Percentiles rank a stretch among this genome's conserved stretches.
These are phyloP conservation scores for Bombus balteatus DNA, from an alignment of 1,140 invertebrate species.

Conservation along the genomic window DNA sequence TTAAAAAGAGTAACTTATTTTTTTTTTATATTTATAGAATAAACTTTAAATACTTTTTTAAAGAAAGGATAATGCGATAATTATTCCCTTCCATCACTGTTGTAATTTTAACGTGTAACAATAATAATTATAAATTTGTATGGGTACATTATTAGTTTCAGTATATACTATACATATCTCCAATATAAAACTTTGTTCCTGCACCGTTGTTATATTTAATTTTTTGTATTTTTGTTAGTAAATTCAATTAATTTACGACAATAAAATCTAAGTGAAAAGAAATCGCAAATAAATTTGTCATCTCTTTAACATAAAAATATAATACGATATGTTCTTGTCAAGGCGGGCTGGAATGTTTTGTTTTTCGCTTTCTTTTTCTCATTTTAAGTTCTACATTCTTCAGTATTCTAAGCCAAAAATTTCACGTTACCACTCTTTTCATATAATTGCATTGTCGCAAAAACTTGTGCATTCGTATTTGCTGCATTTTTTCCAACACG, in stretches of 20 bases:
- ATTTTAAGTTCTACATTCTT: not conserved
- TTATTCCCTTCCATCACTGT: not conserved
- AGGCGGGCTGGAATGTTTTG: not conserved
- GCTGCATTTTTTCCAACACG: slow-evolving; percentile 81
- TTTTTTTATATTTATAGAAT: slow-evolving; percentile 27
- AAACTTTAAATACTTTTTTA: slow-evolving; percentile 44
- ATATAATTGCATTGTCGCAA: slow-evolving; percentile 77
- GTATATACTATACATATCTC: not conserved
- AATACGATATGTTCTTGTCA: slow-evolving; percentile 4
- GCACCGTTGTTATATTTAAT: slow-evolving; percentile 19
- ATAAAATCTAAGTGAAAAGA: slow-evolving; percentile 16
- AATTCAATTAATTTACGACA: not conserved
- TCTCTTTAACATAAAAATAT: slow-evolving; percentile 17
- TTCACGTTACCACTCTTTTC: slow-evolving; percentile 77
- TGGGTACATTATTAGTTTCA: slow-evolving; percentile 9
- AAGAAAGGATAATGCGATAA: slow-evolving; percentile 5
- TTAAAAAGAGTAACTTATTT: slow-evolving; percentile 48
- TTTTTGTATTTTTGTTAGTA: slow-evolving; percentile 7
- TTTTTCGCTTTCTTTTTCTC: not conserved
- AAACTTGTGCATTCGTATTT: slow-evolving; percentile 77
- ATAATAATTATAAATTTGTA: slow-evolving; percentile 16
- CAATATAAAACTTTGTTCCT: slow-evolving; percentile 19
- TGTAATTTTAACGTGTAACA: slow-evolving; percentile 22
- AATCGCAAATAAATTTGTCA: not conserved
- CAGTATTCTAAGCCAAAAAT: not conserved